phyloP scores from a whole-genome alignment of 2,113 vertebrate genomes.

The Pipa parva region DNA sequence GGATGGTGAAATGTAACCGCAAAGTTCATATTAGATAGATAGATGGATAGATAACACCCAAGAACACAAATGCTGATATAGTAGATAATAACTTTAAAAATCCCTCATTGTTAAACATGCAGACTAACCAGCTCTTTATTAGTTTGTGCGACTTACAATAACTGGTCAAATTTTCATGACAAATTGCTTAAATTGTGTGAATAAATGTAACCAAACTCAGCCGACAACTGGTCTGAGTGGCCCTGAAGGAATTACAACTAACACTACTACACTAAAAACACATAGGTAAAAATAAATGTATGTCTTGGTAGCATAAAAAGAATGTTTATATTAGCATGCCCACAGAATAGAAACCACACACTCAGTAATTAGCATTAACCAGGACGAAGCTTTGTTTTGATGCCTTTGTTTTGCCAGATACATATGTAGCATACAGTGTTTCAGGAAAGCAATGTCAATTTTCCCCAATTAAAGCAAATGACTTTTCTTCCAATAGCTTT shows the following conservation, averaged over 20 bases:
- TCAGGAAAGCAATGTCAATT: slow-evolving; percentile 60
- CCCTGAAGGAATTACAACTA: background rate
- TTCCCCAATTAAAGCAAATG: slow-evolving; percentile 63
- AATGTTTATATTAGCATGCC: slow-evolving; percentile 55
- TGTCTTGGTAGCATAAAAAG: slow-evolving; percentile 57
- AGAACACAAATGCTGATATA: too few relatives aligned
- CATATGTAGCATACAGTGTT: slow-evolving; percentile 52
- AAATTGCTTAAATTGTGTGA: too few relatives aligned
- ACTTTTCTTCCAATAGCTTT: slow-evolving; percentile 52
- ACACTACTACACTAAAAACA: slow-evolving; percentile 49
- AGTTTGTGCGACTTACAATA: too few relatives aligned
- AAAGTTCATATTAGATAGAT: too few relatives aligned
- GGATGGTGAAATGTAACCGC: too few relatives aligned
- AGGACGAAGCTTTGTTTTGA: slow-evolving; percentile 57
- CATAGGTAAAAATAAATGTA: slow-evolving; percentile 52
- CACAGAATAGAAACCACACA: slow-evolving; percentile 57
- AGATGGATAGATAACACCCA: too few relatives aligned
- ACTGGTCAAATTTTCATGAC: too few relatives aligned
- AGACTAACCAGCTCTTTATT: too few relatives aligned
- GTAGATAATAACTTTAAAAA: too few relatives aligned
- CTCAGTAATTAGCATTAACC: slow-evolving; percentile 67
- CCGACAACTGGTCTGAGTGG: background rate
- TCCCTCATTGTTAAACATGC: too few relatives aligned
- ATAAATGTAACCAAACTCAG: too few relatives aligned
- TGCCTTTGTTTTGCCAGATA: slow-evolving; percentile 52